These are phyloP conservation scores for Brachypodius melanocephalos DNA, from an alignment of 2,113 vertebrate genomes.

Conservation along the genomic window DNA sequence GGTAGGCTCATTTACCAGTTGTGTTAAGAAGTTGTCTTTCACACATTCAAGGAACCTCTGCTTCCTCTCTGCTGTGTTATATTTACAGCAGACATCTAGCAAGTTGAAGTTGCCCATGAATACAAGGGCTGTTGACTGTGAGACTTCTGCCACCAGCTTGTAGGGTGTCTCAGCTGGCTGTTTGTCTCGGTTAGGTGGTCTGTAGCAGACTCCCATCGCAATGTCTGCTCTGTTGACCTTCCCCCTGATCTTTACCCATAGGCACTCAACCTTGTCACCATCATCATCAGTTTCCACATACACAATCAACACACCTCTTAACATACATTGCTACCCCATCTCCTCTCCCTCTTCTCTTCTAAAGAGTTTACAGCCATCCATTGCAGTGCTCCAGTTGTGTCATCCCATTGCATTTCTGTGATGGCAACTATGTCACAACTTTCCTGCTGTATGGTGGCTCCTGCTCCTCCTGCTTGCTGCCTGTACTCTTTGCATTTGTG, in stretches of 20 bases:
- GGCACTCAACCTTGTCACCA: not conserved
- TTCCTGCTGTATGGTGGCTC: not conserved
- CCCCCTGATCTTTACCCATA: not conserved
- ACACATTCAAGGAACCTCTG: not conserved
- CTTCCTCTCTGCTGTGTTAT: not conserved
- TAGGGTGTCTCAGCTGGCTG: not conserved
- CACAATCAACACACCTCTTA: not conserved
- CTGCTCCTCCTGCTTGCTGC: not conserved
- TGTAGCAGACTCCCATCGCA: not conserved
- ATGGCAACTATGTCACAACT: fast-evolving
- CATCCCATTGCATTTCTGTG: not conserved
- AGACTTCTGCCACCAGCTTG: not conserved
- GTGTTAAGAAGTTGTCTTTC: not conserved
- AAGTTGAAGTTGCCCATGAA: not conserved
- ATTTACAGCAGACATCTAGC: not conserved
- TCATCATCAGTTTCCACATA: not conserved
- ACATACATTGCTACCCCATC: not conserved
- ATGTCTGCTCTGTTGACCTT: not conserved
- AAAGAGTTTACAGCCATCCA: not conserved
- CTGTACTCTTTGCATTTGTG: not conserved
- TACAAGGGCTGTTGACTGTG: not conserved
- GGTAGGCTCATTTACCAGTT: not conserved
- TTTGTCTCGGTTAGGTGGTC: not conserved
- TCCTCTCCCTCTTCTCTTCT: not conserved
- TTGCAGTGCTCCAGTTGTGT: not conserved